Evolutionary conservation across 1,140 invertebrate species (phyloP).

Genomic region (Bombus vancouverensis): DNA sequence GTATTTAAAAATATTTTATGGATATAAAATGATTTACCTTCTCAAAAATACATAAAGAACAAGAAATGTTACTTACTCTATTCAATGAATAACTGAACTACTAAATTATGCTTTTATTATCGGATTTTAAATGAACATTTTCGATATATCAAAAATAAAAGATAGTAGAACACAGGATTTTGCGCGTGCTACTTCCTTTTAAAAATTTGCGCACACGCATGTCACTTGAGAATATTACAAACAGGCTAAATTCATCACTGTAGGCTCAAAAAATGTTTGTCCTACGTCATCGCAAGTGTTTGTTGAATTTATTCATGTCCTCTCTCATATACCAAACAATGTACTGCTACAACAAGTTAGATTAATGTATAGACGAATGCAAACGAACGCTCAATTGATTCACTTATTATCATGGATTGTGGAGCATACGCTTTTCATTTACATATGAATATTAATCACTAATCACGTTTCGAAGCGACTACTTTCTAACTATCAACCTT

Average conservation of each 20-base stretch:
- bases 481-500: constrained; percentile 2
- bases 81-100: not conserved
- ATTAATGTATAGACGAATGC: not conserved
- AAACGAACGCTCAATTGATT: not conserved
- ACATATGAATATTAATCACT: not conserved
- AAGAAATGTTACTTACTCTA: not conserved
- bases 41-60: not conserved
- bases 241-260: not conserved
- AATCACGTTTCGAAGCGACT: not conserved
- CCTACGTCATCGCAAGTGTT: not conserved
- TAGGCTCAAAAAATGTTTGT: not conserved
- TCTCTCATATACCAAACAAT: not conserved
- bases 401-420: not conserved
- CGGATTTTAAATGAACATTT: not conserved
- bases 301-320: not conserved
- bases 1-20: not conserved
- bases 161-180: not conserved
- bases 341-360: no score
- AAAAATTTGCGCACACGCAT: constrained; percentile 27
- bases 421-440: not conserved
- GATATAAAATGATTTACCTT: not conserved
- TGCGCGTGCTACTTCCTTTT: not conserved
- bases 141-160: not conserved
- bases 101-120: not conserved
- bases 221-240: not conserved